Percentiles rank a stretch among this genome's conserved stretches.
Evolutionary conservation across 2,888 invertebrate species (phyloP).

Genomic region (Zaprionus lineosus): DNA sequence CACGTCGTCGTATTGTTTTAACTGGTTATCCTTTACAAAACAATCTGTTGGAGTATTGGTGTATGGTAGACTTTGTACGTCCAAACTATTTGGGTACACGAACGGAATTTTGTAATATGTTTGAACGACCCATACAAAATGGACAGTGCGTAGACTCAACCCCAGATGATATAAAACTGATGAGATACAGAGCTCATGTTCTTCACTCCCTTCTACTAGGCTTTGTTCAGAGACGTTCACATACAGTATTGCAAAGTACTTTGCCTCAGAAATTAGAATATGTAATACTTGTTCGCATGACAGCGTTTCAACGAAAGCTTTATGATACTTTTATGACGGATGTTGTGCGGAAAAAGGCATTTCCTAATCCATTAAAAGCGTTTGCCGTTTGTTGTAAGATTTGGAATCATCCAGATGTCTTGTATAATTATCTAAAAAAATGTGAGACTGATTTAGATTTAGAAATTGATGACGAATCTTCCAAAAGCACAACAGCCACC

Average conservation of each 20-base stretch:
- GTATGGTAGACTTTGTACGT: constrained; percentile 99
- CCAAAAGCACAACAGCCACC: constrained; percentile 50
- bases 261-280: constrained; percentile 97
- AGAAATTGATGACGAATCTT: constrained; percentile 88
- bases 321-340: constrained; percentile 97
- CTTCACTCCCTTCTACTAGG: constrained; percentile 96
- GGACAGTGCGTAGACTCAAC: constrained; percentile 99
- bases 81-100: constrained; percentile 98
- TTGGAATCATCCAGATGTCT: constrained; percentile 97
- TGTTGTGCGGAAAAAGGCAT: constrained; percentile 91
- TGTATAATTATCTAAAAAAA: constrained; percentile 93
- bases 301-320: constrained; percentile 93
- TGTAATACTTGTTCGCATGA: constrained; percentile 94
- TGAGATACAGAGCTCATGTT: constrained; percentile 98
- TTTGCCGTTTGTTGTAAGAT: constrained; percentile 99
- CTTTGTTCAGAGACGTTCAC: constrained; percentile 97
- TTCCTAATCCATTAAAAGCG: constrained; percentile 97
- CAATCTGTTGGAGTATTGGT: constrained; percentile 98
- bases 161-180: constrained; percentile 94
- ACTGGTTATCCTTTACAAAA: constrained; percentile 99
- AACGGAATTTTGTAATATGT: constrained; percentile 99
- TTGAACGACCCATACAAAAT: constrained; percentile 98
- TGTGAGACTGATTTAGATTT: constrained; percentile 90
- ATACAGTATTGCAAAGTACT: constrained; percentile 94
- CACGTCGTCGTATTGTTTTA: constrained; percentile 95